Conservation (phyloP, 2,888 invertebrate genomes). For the Heteropelma amictum region DNA sequence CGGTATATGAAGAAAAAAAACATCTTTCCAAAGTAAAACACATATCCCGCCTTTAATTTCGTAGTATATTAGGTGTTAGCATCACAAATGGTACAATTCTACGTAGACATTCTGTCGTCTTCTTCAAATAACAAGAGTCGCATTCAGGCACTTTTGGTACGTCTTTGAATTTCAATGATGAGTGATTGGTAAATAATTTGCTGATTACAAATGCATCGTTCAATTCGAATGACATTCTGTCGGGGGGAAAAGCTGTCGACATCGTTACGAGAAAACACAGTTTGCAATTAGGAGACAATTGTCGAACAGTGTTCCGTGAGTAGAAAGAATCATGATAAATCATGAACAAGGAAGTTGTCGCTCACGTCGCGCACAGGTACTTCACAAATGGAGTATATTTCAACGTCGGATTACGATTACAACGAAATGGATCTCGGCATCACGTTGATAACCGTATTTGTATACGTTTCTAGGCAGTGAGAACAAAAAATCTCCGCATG, state of each 20-base stretch:
- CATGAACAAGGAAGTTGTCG: too few relatives aligned
- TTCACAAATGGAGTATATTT: too few relatives aligned
- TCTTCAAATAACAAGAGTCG: not conserved
- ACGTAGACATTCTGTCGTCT: constrained; percentile 19
- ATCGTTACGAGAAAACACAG: not conserved
- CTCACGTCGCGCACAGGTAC: too few relatives aligned
- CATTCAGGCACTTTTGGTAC: constrained; percentile 30
- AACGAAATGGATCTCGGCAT: too few relatives aligned
- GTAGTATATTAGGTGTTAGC: constrained; percentile 30
- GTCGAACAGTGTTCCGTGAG: too few relatives aligned
- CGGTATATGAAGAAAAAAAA: constrained; percentile 24
- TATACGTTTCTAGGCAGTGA: not conserved
- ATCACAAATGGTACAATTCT: constrained; percentile 54
- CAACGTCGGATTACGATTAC: too few relatives aligned
- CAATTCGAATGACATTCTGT: not conserved
- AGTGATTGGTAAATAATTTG: constrained; percentile 12
- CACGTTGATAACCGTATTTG: not conserved
- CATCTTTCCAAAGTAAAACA: constrained; percentile 41
- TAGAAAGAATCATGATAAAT: too few relatives aligned
- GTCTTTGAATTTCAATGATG: constrained; percentile 10
- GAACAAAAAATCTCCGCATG: constrained; percentile 11
- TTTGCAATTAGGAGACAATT: not conserved
- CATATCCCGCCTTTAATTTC: constrained; percentile 48
- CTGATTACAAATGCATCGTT: constrained; percentile 3
- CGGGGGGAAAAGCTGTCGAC: not conserved